Evolutionary conservation across 1,140 invertebrate species (phyloP).

Genomic region (Bombus fervidus): DNA sequence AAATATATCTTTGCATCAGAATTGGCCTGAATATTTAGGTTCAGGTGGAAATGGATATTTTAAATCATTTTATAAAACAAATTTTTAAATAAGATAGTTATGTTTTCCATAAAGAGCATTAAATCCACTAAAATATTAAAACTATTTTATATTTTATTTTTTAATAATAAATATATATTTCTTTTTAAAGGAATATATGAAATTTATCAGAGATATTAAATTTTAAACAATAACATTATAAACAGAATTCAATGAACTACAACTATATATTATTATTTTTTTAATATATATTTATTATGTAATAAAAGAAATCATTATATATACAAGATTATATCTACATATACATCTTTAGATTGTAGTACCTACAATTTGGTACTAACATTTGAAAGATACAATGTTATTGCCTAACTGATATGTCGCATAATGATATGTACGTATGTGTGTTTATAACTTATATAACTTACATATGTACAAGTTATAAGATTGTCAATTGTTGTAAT

Average conservation of each 20-base stretch:
- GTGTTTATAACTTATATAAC: constrained; percentile 2
- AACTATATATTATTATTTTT: neutral
- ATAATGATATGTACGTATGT: neutral
- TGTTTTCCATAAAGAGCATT: neutral
- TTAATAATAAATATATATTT: constrained; percentile 14
- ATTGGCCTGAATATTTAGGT: constrained; percentile 83
- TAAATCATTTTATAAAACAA: constrained; percentile 62
- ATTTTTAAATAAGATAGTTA: constrained; percentile 44
- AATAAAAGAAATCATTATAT: neutral
- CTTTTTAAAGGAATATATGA: constrained; percentile 11
- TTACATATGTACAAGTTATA: neutral
- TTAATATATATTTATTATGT: neutral
- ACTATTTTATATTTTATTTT: constrained; percentile 22
- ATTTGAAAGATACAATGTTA: neutral
- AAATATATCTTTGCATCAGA: constrained; percentile 81
- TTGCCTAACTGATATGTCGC: neutral
- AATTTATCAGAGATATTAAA: neutral
- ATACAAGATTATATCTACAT: neutral
- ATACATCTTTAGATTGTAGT: neutral
- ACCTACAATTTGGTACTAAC: neutral
- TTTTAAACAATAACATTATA: constrained; percentile 15
- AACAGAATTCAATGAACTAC: neutral
- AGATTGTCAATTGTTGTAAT: neutral
- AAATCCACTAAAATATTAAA: neutral
- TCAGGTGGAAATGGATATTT: constrained; percentile 82